Evolutionary conservation across 2,797 vertebrate genomes (phyloP), one percentile per base, ranked within the genome.

Genomic region (Spinus olivaceus): DNA sequence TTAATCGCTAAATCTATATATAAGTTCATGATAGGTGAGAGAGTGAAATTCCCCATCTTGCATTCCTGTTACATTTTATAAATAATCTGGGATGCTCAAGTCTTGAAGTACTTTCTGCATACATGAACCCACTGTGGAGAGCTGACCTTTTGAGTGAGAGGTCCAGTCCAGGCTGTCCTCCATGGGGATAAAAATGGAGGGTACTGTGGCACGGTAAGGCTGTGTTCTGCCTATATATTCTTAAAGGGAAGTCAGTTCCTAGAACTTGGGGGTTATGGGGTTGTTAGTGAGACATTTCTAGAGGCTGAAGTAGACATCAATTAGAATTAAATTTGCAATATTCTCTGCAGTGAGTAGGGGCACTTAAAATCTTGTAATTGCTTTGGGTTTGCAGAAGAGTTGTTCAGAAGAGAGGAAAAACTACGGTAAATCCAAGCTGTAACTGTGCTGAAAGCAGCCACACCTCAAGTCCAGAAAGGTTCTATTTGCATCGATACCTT

Each of bases 401-500:
- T 33, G 19, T 47, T 42, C 59, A 54, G 37, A 70, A 73, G 30
- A 50, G 35, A 78, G 15, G 53, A 66, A 74, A 27, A 83, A 50
- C 13, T 35, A 19, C 17, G 32, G 2, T 28, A 51, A 81, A 74
- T 23, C 5, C 13, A n/a, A 60, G 22, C 32, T 49, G 14, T 77
- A 54, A 8, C 30, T 1, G 2, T 33, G 11, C 46, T 44, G n/a
- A 1, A 1, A 69, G 71, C 28, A 80, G 64, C 44, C 35, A 51
- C 35, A 49, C 17, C 33, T 80, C 32, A 56, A 60, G 59, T 32
- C 61, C 37, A 74, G 33, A 50, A 27, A 74, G 37, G 10, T 49
- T 53, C 19, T 51, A 49, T 9, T 63, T 21, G 2, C 28, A 20
- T 33, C 0, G 0, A 66, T 44, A 51, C 6, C 12, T 32, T 28